These are phyloP conservation scores for Portevinia maculata DNA, from an alignment of 2,888 invertebrate species.

Conservation along the genomic window DNA sequence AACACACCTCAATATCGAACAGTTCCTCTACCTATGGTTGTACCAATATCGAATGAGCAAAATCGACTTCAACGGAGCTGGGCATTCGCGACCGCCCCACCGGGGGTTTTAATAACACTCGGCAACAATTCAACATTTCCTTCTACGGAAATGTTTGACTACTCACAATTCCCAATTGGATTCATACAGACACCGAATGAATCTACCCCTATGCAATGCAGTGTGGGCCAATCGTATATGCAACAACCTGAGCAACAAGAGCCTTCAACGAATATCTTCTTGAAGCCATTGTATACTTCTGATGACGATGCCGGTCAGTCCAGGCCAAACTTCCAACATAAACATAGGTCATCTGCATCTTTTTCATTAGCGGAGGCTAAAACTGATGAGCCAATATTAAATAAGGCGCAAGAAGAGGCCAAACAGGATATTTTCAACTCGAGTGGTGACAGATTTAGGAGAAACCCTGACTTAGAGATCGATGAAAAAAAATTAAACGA, in stretches of 20 bases:
- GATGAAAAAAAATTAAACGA: constrained; percentile 35
- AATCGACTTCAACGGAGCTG: constrained; percentile 44
- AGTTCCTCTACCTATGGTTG: constrained; percentile 56
- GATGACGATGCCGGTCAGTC: constrained; percentile 36
- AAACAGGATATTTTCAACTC: constrained; percentile 22
- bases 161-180: constrained; percentile 75
- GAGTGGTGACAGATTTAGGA: constrained; percentile 24
- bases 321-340: constrained; percentile 36
- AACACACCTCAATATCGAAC: constrained; percentile 41
- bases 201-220: constrained; percentile 36
- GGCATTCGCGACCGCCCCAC: constrained; percentile 47
- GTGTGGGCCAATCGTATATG: constrained; percentile 54
- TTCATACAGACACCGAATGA: constrained; percentile 55
- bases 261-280: constrained; percentile 32
- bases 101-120: constrained; percentile 58
- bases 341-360: constrained; percentile 7
- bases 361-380: constrained; percentile 39
- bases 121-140: constrained; percentile 40
- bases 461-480: constrained; percentile 30
- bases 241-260: constrained; percentile 36
- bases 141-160: constrained; percentile 52
- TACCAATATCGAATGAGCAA: constrained; percentile 59
- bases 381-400: constrained; percentile 39
- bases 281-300: constrained; percentile 35
- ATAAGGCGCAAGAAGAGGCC: constrained; percentile 12